Conservation (phyloP, 2,797 vertebrate species). For the Schizopygopsis malacanthus region DNA sequence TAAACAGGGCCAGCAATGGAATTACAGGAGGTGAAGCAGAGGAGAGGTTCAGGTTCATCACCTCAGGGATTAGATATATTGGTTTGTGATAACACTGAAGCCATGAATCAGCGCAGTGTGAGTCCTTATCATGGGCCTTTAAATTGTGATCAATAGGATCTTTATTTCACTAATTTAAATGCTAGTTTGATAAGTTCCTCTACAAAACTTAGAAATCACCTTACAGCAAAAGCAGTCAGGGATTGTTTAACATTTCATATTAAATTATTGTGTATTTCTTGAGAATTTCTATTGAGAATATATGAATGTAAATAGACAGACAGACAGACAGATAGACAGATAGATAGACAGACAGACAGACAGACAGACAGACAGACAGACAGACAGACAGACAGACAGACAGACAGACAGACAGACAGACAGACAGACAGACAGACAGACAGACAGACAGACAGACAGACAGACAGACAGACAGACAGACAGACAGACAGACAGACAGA, state of each 20-base stretch:
- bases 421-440: no score
- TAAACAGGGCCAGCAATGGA: conserved; percentile 55
- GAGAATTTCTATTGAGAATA: no score
- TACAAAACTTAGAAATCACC: neutral
- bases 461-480: no score
- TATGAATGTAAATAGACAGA: neutral
- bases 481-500: no score
- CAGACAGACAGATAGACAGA: no score
- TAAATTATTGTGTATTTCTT: neutral
- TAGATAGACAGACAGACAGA: no score
- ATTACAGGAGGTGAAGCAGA: conserved; percentile 57
- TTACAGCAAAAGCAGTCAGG: neutral
- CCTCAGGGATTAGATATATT: conserved; percentile 57
- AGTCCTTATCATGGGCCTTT: conserved; percentile 10
- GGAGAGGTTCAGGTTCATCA: conserved; percentile 53
- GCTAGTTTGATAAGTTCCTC: neutral
- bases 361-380: no score
- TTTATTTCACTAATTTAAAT: neutral
- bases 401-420: no score
- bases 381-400: no score
- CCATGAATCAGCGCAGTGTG: conserved; percentile 47
- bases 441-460: no score
- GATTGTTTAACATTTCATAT: neutral
- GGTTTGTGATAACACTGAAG: conserved; percentile 58
- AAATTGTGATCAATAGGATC: conserved; percentile 7